Conservation (phyloP, 2,113 vertebrate species). For the Monopterus albus region DNA sequence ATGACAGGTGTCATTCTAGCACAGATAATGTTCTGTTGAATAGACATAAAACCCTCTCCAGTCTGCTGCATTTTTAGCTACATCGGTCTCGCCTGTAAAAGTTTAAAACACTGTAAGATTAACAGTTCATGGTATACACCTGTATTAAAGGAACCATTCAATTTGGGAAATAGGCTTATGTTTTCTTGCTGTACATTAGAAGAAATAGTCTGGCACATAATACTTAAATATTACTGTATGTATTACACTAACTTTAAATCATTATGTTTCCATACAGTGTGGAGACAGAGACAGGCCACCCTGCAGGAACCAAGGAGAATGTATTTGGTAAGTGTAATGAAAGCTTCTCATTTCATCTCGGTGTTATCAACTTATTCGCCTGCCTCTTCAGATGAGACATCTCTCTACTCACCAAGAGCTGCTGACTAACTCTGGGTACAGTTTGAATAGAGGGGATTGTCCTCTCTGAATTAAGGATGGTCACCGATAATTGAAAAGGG, state of each 20-base stretch:
- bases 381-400: constrained; percentile 3
- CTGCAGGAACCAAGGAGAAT: constrained; percentile 83
- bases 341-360: constrained; percentile 11
- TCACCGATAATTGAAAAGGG: constrained; percentile 21
- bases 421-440: neutral
- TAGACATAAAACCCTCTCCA: neutral
- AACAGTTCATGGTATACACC: neutral
- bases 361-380: constrained; percentile 12
- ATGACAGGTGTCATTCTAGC: too few relatives aligned
- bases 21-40: neutral
- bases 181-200: neutral
- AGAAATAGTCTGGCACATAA: too few relatives aligned
- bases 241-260: too few relatives aligned
- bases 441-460: neutral
- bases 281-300: constrained; percentile 83
- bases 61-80: neutral
- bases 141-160: neutral
- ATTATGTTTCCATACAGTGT: constrained; percentile 81
- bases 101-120: neutral
- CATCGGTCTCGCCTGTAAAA: neutral
- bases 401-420: neutral
- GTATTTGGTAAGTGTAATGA: constrained; percentile 86
- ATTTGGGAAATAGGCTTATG: neutral
- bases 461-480: constrained; percentile 8
- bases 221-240: too few relatives aligned